Evolutionary conservation across 2,888 invertebrate genomes (phyloP).

Genomic region (Pollenia amentaria): DNA sequence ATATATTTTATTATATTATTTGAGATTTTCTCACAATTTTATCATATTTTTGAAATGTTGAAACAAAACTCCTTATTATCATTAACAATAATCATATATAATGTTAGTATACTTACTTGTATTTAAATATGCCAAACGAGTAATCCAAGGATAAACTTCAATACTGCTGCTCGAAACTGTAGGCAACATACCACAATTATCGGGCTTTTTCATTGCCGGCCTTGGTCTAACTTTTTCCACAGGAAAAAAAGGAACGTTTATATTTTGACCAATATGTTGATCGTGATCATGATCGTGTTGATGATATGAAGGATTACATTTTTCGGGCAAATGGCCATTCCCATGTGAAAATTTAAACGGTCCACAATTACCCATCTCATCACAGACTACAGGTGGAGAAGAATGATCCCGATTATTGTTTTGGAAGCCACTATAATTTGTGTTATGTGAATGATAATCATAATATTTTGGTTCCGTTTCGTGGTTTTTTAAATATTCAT

Average conservation of each 20-base stretch:
- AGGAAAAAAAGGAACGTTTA: slow-evolving; percentile 43
- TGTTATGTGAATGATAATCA: slow-evolving; percentile 14
- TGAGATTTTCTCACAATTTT: too few relatives aligned
- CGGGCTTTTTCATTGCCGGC: slow-evolving; percentile 70
- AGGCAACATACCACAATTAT: slow-evolving; percentile 81
- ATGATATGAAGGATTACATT: slow-evolving; percentile 20
- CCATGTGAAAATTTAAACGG: slow-evolving; percentile 20
- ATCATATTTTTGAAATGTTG: too few relatives aligned
- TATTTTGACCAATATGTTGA: slow-evolving; percentile 15
- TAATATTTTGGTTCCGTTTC: slow-evolving; percentile 16
- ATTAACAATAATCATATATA: too few relatives aligned
- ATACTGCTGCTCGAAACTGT: slow-evolving; percentile 72
- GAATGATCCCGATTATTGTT: not conserved
- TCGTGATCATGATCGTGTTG: slow-evolving; percentile 14
- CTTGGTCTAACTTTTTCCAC: slow-evolving; percentile 4
- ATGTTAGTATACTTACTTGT: slow-evolving; percentile 79
- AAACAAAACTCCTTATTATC: too few relatives aligned
- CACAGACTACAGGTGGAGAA: slow-evolving; percentile 10
- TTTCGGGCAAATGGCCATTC: not conserved
- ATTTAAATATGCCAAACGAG: slow-evolving; percentile 84
- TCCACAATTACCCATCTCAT: slow-evolving; percentile 36
- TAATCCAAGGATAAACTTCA: slow-evolving; percentile 87
- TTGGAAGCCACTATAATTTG: not conserved
- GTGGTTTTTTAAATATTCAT: slow-evolving; percentile 60
- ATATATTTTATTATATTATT: too few relatives aligned